phyloP scores from a whole-genome alignment of 2,888 invertebrate species.

The Erannis defoliaria region DNA sequence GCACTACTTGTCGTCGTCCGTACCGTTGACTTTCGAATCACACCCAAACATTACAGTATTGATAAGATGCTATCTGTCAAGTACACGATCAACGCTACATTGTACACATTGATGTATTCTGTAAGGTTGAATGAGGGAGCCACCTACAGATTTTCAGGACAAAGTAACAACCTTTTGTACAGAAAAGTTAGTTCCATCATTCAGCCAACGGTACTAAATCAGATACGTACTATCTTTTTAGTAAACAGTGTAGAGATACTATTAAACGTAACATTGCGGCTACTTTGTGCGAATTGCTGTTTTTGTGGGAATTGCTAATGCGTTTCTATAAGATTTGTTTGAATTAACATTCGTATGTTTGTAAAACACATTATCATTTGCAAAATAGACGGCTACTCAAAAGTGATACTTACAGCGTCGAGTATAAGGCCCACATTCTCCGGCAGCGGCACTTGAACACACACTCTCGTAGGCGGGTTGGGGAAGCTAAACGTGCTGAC shows the following conservation, averaged over 20 bases:
- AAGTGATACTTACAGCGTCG: conserved; percentile 88
- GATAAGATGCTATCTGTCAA: conserved; percentile 22
- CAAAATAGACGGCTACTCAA: background rate
- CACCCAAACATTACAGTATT: conserved; percentile 18
- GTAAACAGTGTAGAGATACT: background rate
- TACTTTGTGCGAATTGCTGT: conserved; percentile 4
- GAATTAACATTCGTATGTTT: background rate
- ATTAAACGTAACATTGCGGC: conserved; percentile 10
- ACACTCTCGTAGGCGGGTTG: conserved; percentile 95
- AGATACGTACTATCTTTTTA: background rate
- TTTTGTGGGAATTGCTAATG: conserved; percentile 9
- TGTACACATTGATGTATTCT: no score
- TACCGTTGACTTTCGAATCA: no score
- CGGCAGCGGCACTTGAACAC: conserved; percentile 93
- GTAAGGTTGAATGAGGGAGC: background rate
- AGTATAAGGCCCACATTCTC: conserved; percentile 90
- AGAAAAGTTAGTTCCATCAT: background rate
- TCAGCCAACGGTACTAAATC: no score
- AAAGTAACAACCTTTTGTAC: background rate
- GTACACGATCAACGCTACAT: background rate
- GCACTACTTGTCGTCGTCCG: no score
- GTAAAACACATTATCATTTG: background rate
- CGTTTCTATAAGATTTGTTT: conserved; percentile 1
- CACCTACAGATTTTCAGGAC: background rate
- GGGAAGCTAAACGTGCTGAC: conserved; percentile 89